These are phyloP conservation scores for Hippoglossus hippoglossus DNA, from an alignment of 2,797 vertebrate species.

Conservation along the genomic window DNA sequence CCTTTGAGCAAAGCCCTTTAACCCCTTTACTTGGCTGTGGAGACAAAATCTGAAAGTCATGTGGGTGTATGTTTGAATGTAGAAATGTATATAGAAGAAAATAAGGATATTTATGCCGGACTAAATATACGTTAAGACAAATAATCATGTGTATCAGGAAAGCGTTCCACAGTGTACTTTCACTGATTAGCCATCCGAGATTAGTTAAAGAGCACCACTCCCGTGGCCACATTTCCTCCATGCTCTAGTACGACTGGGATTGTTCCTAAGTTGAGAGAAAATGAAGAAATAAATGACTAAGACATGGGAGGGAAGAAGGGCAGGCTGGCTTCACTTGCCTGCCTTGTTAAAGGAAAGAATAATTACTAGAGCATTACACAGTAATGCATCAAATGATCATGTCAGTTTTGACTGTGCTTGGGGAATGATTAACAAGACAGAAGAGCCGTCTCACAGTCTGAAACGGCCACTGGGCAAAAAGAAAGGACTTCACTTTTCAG, in stretches of 20 bases:
- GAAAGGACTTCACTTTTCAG: slow-evolving; percentile 31
- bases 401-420: slow-evolving; percentile 64
- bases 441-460: slow-evolving; percentile 30
- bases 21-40: slow-evolving; percentile 28
- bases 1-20: slow-evolving; percentile 44
- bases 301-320: slow-evolving; percentile 54
- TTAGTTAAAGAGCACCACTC: slow-evolving; percentile 47
- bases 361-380: slow-evolving; percentile 74
- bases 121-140: slow-evolving; percentile 24
- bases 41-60: slow-evolving; percentile 19
- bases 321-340: slow-evolving; percentile 58
- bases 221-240: slow-evolving; percentile 51
- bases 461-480: slow-evolving; percentile 42
- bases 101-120: background rate
- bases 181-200: slow-evolving; percentile 32
- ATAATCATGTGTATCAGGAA: slow-evolving; percentile 12
- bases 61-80: slow-evolving; percentile 35
- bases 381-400: slow-evolving; percentile 75
- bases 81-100: background rate
- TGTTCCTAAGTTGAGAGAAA: slow-evolving; percentile 62
- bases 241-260: slow-evolving; percentile 49
- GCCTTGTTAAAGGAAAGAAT: slow-evolving; percentile 80
- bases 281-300: slow-evolving; percentile 77
- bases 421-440: slow-evolving; percentile 67
- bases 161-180: slow-evolving; percentile 9